Evolutionary conservation across 2,797 vertebrate genomes (phyloP), one percentile per base, ranked within the genome.

Genomic region (Acanthurus lineatus): DNA sequence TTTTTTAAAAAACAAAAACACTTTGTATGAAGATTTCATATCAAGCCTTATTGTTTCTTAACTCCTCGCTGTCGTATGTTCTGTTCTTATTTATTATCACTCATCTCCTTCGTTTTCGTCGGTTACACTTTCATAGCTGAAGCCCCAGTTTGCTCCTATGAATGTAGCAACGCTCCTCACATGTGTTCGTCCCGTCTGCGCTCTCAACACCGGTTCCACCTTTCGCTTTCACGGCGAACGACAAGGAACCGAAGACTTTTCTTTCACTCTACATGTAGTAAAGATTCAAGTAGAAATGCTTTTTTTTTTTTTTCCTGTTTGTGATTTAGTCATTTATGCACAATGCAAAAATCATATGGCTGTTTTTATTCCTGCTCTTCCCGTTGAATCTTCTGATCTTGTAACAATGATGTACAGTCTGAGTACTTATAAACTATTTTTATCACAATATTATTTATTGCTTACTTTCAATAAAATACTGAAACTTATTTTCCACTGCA

Each of bases 361-460:
- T 93, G 81, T 95, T 96, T 95, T 95, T 93, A 91, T 95, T 96
- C 94, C 94, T 93, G 89, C 92, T 86, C 79, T 77, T 71, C 93
- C 92, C 90, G 25, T 91, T 88, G 84, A 86, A 90, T 89, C 86
- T 86, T 91, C 88, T 93, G 91, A 95, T 96, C 95, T 93, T 97
- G 96, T 98, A 98, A 98, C 97, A 96, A 94, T 96, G 95, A 95
- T 99, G 98, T 99, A 98, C 97, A 98, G 97, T 96, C 96, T 95
- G 94, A 95, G 93, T 96, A 96, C 97, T 97, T 96, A 97, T 95
- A 96, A 97, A 96, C 97, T 97, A 95, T 99, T 99, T 98, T 99
- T 98, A 98, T 97, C 98, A 98, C 97, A 98, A 97, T 98, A 97
- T 99, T 99, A 99, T 99, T 99, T 99, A 99, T 99, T 99, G 96